Percentiles rank a stretch among this genome's conserved stretches.
Evolutionary conservation across 2,113 vertebrate species (phyloP).

Genomic region (Hydropotes inermis): DNA sequence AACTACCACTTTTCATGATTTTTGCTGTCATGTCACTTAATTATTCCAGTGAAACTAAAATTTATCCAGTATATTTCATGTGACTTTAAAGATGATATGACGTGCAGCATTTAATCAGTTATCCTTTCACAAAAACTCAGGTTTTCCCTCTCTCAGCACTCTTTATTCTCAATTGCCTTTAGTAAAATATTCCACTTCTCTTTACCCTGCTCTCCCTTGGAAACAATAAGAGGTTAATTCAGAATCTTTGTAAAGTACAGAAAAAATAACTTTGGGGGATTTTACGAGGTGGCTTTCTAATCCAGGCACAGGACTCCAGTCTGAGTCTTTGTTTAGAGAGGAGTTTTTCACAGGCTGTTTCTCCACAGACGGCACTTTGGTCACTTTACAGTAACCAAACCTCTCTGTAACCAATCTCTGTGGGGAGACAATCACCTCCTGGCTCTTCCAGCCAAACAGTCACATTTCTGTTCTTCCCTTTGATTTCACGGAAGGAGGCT

Average conservation of each 20-base stretch:
- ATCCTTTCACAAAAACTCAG: not conserved
- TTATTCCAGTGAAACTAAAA: not conserved
- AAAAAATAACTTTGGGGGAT: constrained; percentile 26
- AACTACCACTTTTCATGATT: not conserved
- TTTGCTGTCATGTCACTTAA: not conserved
- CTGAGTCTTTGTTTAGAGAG: constrained; percentile 40
- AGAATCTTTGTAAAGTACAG: not conserved
- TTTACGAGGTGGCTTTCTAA: constrained; percentile 49
- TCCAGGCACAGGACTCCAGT: constrained; percentile 19
- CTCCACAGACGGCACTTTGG: not conserved
- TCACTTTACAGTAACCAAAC: constrained; percentile 8
- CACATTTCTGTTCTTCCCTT: constrained; percentile 6
- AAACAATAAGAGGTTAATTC: constrained; percentile 35
- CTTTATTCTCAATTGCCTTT: not conserved
- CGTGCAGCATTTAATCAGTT: not conserved
- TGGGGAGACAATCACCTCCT: not conserved
- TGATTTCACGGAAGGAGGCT: constrained; percentile 32
- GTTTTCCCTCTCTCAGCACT: not conserved
- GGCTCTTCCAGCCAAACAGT: not conserved
- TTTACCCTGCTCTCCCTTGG: not conserved
- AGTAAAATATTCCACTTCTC: not conserved
- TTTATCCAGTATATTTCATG: not conserved
- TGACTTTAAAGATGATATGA: not conserved
- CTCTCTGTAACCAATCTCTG: not conserved
- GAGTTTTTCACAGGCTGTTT: constrained; percentile 36